Evolutionary conservation across 2,113 vertebrate genomes (phyloP).

Genomic region (Carassius gibelio): DNA sequence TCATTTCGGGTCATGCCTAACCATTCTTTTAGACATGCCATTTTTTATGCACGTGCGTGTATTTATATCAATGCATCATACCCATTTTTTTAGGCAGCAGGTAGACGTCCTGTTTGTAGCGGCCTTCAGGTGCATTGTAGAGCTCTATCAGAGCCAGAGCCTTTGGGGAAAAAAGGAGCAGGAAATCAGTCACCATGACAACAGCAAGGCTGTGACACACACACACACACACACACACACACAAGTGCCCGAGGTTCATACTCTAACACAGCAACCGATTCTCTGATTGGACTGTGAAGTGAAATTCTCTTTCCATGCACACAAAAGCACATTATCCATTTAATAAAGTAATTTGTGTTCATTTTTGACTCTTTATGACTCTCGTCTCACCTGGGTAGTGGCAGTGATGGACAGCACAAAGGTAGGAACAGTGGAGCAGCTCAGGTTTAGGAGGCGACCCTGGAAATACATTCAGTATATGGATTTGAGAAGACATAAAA

Average conservation of each 20-base stretch:
- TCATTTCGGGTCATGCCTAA: background rate
- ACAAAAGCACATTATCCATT: background rate
- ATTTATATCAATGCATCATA: conserved; percentile 64
- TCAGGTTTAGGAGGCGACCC: conserved; percentile 75
- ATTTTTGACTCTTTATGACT: background rate
- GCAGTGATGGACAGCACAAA: conserved; percentile 97
- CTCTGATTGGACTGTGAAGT: background rate
- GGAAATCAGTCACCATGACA: conserved; percentile 49
- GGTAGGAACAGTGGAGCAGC: conserved; percentile 97
- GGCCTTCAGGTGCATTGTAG: too few species aligned
- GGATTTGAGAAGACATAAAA: background rate
- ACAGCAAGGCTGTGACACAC: conserved; percentile 30
- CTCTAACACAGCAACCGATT: conserved; percentile 74
- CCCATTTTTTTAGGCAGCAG: conserved; percentile 81
- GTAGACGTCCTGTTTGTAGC: too few species aligned
- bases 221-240: background rate
- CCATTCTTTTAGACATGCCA: background rate
- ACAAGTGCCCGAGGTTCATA: conserved; percentile 71
- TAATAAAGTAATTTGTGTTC: background rate
- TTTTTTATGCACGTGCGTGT: background rate
- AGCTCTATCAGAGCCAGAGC: conserved; percentile 76
- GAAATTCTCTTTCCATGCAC: conserved; percentile 24
- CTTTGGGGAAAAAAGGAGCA: conserved; percentile 65
- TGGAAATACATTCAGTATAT: background rate
- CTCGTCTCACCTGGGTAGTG: conserved; percentile 85